Evolutionary conservation across 2,113 vertebrate species (phyloP), one percentile per base, ranked within the genome.

Genomic region (Grallaria varia): DNA sequence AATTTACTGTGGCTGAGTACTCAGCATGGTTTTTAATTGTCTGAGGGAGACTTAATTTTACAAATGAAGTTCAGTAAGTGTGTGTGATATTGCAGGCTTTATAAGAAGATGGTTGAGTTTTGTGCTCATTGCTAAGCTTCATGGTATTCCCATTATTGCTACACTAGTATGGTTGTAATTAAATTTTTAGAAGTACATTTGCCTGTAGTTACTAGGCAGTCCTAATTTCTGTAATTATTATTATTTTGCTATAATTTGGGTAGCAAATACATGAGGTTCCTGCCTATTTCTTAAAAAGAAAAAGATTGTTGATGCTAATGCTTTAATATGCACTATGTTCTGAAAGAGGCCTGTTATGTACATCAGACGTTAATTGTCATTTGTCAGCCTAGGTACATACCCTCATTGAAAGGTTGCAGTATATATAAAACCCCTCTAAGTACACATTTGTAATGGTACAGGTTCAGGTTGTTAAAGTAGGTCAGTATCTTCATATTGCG

Each of bases 1-100:
- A 94, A 95, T 96, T 95, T 86, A 95, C 82, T 94, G 84, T 73
- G 83, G 30, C 79, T 93, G 37, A 84, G 75, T 44, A 84, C 81
- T 81, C 86, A 94, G 91, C 91, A 64, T 89, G 72, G 75, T 83
- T 97, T 97, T 96, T 97, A 96, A 92, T 89, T 96, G 89, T 94
- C 45, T 89, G 40, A 78, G 49, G 91, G 73, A 90, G 86, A 83
- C 60, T 94, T 87, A 87, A 88, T 96, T 91, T 95, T 93, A 45
- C 89, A 95, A 95, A 93, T 71, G 82, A 90, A 86, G 76, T 92
- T 84, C 31, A 56, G 56, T 90, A 87, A 77, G 73, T 72, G 35
- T 76, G 18, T 87, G 37, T 64, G 68, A 62, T 94, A 82, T 50
- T 82, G 35, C 62, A 89, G 44, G n/a, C 62, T 93, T 90, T 84